phyloP scores from a whole-genome alignment of 2,888 invertebrate genomes.

The Lomographa bimaculata region DNA sequence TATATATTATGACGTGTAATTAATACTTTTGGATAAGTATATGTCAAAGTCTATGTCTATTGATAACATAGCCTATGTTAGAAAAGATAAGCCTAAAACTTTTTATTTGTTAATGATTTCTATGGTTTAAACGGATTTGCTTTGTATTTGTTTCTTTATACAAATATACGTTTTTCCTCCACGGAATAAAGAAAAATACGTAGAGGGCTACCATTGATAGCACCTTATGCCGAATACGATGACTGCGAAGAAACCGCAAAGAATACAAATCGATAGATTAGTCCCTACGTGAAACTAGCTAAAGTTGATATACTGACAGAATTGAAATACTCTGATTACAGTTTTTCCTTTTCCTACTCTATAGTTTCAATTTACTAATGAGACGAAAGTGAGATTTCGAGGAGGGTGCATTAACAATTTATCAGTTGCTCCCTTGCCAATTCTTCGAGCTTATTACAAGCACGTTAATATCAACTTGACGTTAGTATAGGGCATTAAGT shows the following conservation, averaged over 20 bases:
- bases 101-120: too few species aligned
- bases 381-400: too few species aligned
- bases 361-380: slow-evolving; percentile 10
- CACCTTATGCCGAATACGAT: slow-evolving; percentile 3
- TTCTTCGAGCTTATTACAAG: slow-evolving; percentile 13
- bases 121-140: too few species aligned
- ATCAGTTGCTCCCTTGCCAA: slow-evolving; percentile 6
- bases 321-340: slow-evolving; percentile 6
- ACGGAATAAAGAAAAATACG: too few species aligned
- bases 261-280: slow-evolving; percentile 10
- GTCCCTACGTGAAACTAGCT: not conserved
- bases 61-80: too few species aligned
- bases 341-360: too few species aligned
- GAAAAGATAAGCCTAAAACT: too few species aligned
- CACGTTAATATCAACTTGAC: slow-evolving; percentile 19
- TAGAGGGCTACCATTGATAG: not conserved
- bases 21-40: too few species aligned
- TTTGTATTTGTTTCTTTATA: too few species aligned
- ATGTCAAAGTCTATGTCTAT: too few species aligned
- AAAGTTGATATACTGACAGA: slow-evolving; percentile 1
- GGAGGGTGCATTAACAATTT: slow-evolving; percentile 4
- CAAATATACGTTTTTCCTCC: too few species aligned
- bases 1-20: too few species aligned
- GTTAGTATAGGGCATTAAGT: slow-evolving; percentile 4
- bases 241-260: slow-evolving; percentile 2